Evolutionary conservation across 2,113 vertebrate species (phyloP), one percentile per base, ranked within the genome.

Genomic region (Stegastes partitus): DNA sequence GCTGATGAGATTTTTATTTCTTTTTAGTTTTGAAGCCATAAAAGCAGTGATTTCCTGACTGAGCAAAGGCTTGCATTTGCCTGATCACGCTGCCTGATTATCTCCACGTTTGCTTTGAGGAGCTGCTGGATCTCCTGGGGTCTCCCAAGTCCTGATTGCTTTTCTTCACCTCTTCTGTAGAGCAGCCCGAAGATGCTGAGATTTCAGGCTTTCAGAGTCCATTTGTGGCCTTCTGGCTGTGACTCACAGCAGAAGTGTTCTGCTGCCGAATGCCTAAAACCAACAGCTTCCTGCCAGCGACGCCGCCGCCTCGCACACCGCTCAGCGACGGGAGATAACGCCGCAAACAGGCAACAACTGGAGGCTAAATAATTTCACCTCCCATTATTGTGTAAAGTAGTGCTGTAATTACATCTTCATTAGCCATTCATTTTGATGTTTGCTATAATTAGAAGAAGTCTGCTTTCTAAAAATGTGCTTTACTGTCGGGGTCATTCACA

Each of bases 91-190:
- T 18, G 18, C 12, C 45, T 54, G 56, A 44, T 45, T 3, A 39
- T 61, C 11, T 21, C 1, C 2, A 23, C 18, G 62, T 62, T 74
- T 56, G 23, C 42, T 56, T 49, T 49, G 22, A 51, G 64, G 50
- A 42, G 39, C 26, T 49, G 16, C 42, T 78, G 8, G 11, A 39
- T 74, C 64, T 68, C 28, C 8, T 0, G 10, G 19, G 28, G 65
- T 74, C 50, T 42, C 42, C 56, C 50, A 23, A 42, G 42, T 57
- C 31, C 31, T 74, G 50, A 69, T 63, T 69, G 57, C 50, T 57
- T 69, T 49, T 61, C 22, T 15, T 55, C 39, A 26, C n/a, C 25
- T 66, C 25, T 2, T 44, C 22, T 45, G 31, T 49, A 18, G 14
- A 59, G 12, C 18, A 49, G 49, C 68, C 23, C 25, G 45, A 59